Conservation (phyloP, 2,113 vertebrate genomes). For the Catharus bicknelli region DNA sequence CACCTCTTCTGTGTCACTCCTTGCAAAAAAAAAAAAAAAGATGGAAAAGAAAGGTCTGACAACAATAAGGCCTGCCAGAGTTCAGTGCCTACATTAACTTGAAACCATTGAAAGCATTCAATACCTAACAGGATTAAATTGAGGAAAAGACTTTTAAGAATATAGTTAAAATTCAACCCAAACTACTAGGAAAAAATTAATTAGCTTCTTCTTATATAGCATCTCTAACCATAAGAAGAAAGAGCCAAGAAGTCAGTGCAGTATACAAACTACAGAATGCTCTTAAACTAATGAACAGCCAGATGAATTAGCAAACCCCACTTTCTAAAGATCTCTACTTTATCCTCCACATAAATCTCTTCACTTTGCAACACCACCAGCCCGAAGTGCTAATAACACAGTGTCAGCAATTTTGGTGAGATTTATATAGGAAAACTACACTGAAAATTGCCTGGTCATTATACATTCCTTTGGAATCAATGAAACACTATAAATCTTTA, state of each 20-base stretch:
- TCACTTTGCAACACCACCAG: background rate
- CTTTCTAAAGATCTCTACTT: background rate
- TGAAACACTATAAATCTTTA: constrained; percentile 17
- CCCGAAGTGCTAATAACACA: constrained; percentile 9
- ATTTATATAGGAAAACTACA: constrained; percentile 13
- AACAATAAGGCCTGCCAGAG: background rate
- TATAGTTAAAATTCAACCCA: background rate
- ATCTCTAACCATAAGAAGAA: background rate
- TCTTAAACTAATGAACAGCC: background rate
- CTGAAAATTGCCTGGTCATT: constrained; percentile 28
- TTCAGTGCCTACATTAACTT: background rate
- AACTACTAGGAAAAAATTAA: background rate
- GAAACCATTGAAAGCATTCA: background rate
- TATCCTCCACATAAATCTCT: constrained; percentile 53
- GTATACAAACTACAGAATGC: background rate
- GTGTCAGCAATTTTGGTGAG: constrained; percentile 3
- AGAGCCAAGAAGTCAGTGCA: background rate
- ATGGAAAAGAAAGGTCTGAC: background rate
- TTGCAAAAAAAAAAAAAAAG: background rate
- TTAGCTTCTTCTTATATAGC: background rate
- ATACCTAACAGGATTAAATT: constrained; percentile 4
- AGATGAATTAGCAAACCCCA: constrained; percentile 11
- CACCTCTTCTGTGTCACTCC: background rate
- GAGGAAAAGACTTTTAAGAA: background rate
- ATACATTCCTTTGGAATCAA: constrained; percentile 36